These are phyloP conservation scores for Sebastes dallii DNA, from an alignment of 2,797 vertebrate species.

Conservation along the genomic window DNA sequence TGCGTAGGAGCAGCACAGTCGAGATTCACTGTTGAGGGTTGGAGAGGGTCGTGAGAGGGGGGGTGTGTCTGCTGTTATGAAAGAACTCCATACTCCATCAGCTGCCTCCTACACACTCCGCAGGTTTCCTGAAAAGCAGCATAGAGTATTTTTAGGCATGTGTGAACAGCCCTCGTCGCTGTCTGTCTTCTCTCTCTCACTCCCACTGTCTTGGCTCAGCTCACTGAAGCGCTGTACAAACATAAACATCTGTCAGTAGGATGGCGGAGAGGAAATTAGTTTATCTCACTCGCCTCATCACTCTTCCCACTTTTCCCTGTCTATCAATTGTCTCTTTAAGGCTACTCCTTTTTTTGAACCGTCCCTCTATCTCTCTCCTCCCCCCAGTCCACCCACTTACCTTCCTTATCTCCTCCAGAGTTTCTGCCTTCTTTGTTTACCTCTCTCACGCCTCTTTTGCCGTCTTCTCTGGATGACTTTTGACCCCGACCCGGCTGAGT, in stretches of 20 bases:
- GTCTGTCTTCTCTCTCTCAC: slow-evolving; percentile 3
- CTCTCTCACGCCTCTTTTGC: slow-evolving; percentile 44
- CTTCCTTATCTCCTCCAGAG: slow-evolving; percentile 4
- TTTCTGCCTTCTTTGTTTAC: slow-evolving; percentile 57
- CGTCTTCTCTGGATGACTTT: slow-evolving; percentile 41
- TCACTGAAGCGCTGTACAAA: slow-evolving; percentile 34
- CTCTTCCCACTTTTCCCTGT: slow-evolving; percentile 23
- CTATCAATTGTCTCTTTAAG: slow-evolving; percentile 33
- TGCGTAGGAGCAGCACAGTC: slow-evolving; percentile 11
- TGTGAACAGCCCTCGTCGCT: slow-evolving; percentile 51
- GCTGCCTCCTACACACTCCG: slow-evolving; percentile 58
- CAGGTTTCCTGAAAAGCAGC: slow-evolving; percentile 74
- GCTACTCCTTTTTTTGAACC: not conserved
- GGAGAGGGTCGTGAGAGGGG: slow-evolving; percentile 21
- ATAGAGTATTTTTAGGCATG: slow-evolving; percentile 66
- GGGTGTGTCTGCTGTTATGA: slow-evolving; percentile 1
- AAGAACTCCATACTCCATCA: slow-evolving; percentile 33
- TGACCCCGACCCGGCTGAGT: slow-evolving; percentile 41
- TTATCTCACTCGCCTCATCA: slow-evolving; percentile 40
- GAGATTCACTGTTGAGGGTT: not conserved
- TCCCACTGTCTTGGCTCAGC: slow-evolving; percentile 27
- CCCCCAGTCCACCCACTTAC: not conserved
- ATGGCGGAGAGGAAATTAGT: slow-evolving; percentile 40
- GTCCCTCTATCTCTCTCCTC: not conserved
- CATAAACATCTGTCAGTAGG: slow-evolving; percentile 52